Conservation (phyloP, 2,888 invertebrate species). For the Spialia ferax region DNA sequence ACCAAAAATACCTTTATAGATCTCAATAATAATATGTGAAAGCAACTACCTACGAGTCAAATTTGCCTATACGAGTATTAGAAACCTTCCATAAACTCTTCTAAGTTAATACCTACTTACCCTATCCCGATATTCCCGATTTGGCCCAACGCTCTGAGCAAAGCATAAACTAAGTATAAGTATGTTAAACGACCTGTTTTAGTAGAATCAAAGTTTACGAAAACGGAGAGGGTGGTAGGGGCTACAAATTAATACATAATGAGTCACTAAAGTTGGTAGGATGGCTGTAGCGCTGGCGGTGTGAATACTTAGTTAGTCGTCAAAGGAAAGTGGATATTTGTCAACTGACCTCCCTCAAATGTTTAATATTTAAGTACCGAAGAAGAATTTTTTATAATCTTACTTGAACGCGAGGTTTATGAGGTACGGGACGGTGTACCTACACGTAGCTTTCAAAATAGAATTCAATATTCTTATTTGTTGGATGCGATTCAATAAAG, state of each 20-base stretch:
- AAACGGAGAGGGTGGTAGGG: slow-evolving; percentile 11
- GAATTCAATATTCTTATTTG: background rate
- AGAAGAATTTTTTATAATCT: background rate
- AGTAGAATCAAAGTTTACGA: slow-evolving; percentile 22
- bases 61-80: too few relatives aligned
- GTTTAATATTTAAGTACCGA: slow-evolving; percentile 18
- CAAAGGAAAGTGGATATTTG: slow-evolving; percentile 18
- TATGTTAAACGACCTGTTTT: background rate
- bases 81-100: background rate
- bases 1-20: too few relatives aligned
- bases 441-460: background rate
- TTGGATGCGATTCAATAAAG: background rate
- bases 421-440: background rate
- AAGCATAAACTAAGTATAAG: slow-evolving; percentile 26
- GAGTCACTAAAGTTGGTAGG: slow-evolving; percentile 23
- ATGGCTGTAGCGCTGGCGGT: slow-evolving; percentile 10
- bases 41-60: too few relatives aligned
- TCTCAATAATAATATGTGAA: too few relatives aligned
- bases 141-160: background rate
- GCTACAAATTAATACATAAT: slow-evolving; percentile 34
- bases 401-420: slow-evolving; percentile 2
- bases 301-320: slow-evolving; percentile 12
- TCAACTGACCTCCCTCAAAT: slow-evolving; percentile 22
- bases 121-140: background rate
- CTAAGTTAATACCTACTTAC: background rate